phyloP scores from a whole-genome alignment of 2,888 invertebrate genomes.

The Papilio protenor region DNA sequence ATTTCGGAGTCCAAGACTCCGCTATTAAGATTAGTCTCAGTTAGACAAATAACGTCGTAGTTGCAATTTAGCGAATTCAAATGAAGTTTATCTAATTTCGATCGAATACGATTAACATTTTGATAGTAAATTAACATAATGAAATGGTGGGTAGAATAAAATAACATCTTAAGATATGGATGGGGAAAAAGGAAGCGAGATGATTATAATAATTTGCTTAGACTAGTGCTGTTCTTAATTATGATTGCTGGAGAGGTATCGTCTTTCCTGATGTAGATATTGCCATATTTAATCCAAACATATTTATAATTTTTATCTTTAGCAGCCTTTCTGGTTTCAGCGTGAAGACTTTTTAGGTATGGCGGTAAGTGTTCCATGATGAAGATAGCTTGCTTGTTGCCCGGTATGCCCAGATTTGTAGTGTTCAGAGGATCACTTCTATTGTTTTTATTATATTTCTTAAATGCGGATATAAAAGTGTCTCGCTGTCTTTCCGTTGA shows the following conservation, averaged over 20 bases:
- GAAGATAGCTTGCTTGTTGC: conserved; percentile 5
- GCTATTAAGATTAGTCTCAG: conserved; percentile 27
- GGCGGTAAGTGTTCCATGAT: conserved; percentile 30
- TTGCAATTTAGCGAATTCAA: conserved; percentile 27
- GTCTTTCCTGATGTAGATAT: conserved; percentile 27
- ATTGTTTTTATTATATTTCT: conserved; percentile 20
- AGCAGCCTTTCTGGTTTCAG: conserved; percentile 22
- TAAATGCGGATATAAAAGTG: background rate
- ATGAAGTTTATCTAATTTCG: conserved; percentile 25
- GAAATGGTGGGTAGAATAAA: background rate
- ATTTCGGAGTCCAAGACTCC: conserved; percentile 30
- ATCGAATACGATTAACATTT: conserved; percentile 39
- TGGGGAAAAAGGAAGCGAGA: background rate
- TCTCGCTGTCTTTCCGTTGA: conserved; percentile 5
- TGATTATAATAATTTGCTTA: conserved; percentile 20
- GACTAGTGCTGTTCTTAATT: conserved; percentile 29
- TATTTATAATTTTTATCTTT: conserved; percentile 39
- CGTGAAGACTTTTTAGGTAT: conserved; percentile 29
- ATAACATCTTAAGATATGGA: background rate
- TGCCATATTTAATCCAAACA: conserved; percentile 39
- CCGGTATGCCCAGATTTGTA: background rate
- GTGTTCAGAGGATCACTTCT: conserved; percentile 3
- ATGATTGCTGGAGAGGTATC: conserved; percentile 24
- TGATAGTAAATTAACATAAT: conserved; percentile 39
- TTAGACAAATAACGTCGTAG: conserved; percentile 37